A percentile compares a stretch with the other conserved stretches of the same genome.
These are phyloP conservation scores for Ormyrus nitidulus DNA, from an alignment of 2,888 invertebrate genomes.

Conservation along the genomic window DNA sequence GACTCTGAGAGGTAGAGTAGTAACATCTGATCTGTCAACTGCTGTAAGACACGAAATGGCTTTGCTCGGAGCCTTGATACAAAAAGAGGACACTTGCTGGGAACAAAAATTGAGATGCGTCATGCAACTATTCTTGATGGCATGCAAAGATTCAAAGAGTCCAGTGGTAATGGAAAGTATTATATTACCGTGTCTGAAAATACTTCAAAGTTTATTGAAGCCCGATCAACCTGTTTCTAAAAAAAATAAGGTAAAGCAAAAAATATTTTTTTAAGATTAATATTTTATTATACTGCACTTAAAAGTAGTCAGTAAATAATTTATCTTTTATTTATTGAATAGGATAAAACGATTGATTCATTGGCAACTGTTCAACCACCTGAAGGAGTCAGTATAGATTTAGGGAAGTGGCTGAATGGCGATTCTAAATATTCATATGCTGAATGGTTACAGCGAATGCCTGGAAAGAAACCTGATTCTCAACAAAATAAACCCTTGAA, in stretches of 20 bases:
- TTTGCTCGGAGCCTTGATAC: conserved; percentile 89
- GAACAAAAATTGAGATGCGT: conserved; percentile 93
- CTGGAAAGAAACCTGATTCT: conserved; percentile 73
- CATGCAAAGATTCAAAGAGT: conserved; percentile 85
- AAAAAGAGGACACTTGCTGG: conserved; percentile 97
- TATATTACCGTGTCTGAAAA: conserved; percentile 93
- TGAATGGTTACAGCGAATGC: conserved; percentile 84
- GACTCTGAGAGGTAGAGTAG: conserved; percentile 86
- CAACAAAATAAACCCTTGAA: conserved; percentile 66
- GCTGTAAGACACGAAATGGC: conserved; percentile 93
- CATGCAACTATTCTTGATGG: conserved; percentile 90
- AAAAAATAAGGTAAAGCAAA: conserved; percentile 75
- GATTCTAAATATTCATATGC: conserved; percentile 83
- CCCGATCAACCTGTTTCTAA: conserved; percentile 79
- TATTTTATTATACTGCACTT: too few species aligned
- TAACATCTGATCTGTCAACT: conserved; percentile 83
- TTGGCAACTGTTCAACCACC: conserved; percentile 78
- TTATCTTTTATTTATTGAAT: conserved; percentile 22
- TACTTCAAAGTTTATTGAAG: conserved; percentile 89
- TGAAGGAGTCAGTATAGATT: conserved; percentile 83
- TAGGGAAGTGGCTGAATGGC: conserved; percentile 84
- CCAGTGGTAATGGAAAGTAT: conserved; percentile 94
- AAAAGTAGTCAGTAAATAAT: background rate
- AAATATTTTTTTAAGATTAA: background rate
- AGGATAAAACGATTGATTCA: conserved; percentile 77